Evolutionary conservation across 2,797 vertebrate genomes (phyloP).

Genomic region (Sebastes wilsoni): DNA sequence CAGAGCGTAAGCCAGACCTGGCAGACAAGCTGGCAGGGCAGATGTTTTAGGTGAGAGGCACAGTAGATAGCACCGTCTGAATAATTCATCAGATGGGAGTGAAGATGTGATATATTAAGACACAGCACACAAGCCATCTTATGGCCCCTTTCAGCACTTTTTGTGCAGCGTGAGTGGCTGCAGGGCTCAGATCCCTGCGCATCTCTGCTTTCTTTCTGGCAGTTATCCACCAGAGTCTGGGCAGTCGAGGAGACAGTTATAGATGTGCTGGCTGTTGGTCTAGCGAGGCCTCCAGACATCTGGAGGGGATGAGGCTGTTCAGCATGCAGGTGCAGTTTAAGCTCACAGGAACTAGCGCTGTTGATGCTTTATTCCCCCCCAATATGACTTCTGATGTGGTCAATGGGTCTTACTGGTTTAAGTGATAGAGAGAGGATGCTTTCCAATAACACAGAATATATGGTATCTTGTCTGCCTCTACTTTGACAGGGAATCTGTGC

Average conservation of each 20-base stretch:
- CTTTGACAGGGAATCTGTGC: neutral
- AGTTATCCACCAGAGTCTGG: conserved; percentile 62
- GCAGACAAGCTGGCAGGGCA: conserved; percentile 72
- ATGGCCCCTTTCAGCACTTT: conserved; percentile 71
- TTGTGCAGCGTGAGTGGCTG: conserved; percentile 58
- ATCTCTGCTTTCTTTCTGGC: conserved; percentile 70
- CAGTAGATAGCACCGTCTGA: conserved; percentile 72
- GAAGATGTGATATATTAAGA: conserved; percentile 82
- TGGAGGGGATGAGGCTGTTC: conserved; percentile 67
- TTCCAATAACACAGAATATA: neutral
- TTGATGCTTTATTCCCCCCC: conserved; percentile 6
- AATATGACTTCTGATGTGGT: conserved; percentile 24
- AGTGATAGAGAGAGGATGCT: conserved; percentile 1
- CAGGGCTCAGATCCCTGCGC: conserved; percentile 52
- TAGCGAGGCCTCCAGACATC: conserved; percentile 70
- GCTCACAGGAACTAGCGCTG: conserved; percentile 53
- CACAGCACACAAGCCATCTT: conserved; percentile 60
- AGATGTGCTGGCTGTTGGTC: conserved; percentile 68
- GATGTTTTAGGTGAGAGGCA: conserved; percentile 78
- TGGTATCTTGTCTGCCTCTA: neutral
- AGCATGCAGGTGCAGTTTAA: conserved; percentile 73
- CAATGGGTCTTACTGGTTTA: conserved; percentile 16
- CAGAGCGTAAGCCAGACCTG: conserved; percentile 44
- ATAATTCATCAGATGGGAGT: conserved; percentile 80
- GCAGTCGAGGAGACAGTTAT: conserved; percentile 68